Evolutionary conservation across 2,888 invertebrate species (phyloP).

Genomic region (Crematogaster levior): DNA sequence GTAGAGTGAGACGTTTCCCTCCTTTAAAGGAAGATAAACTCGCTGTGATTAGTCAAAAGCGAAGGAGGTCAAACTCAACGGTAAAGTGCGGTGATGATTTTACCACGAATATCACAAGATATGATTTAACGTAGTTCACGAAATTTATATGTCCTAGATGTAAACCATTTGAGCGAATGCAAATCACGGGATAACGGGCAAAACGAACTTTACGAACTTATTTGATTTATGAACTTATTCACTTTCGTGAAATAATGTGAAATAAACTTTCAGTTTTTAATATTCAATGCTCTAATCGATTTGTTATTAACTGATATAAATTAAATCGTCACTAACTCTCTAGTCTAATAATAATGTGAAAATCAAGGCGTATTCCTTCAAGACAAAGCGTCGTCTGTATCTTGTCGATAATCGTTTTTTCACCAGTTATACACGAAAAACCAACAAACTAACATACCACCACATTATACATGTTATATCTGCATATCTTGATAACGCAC

Average conservation of each 20-base stretch:
- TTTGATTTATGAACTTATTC: too few species aligned
- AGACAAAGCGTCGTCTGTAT: background rate
- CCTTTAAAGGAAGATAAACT: conserved; percentile 10
- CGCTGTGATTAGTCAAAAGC: conserved; percentile 17
- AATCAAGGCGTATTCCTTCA: background rate
- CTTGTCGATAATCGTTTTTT: too few species aligned
- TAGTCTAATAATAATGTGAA: background rate
- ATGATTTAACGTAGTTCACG: conserved; percentile 65
- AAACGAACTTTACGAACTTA: conserved; percentile 24
- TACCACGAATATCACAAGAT: conserved; percentile 60
- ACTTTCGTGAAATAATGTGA: conserved; percentile 4
- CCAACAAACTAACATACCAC: background rate
- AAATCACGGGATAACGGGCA: conserved; percentile 58
- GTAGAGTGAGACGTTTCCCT: conserved; percentile 1
- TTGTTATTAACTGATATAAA: background rate
- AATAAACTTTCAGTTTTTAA: background rate
- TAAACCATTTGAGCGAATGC: conserved; percentile 65
- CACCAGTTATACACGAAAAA: background rate
- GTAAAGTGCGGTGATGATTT: conserved; percentile 51
- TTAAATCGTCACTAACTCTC: background rate
- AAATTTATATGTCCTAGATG: conserved; percentile 62
- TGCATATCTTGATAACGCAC: conserved; percentile 12
- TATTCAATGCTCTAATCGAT: background rate
- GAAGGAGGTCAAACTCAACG: conserved; percentile 44
- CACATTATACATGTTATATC: background rate